Evolutionary conservation across 2,888 invertebrate genomes (phyloP).

Genomic region (Cyclophora punctaria): DNA sequence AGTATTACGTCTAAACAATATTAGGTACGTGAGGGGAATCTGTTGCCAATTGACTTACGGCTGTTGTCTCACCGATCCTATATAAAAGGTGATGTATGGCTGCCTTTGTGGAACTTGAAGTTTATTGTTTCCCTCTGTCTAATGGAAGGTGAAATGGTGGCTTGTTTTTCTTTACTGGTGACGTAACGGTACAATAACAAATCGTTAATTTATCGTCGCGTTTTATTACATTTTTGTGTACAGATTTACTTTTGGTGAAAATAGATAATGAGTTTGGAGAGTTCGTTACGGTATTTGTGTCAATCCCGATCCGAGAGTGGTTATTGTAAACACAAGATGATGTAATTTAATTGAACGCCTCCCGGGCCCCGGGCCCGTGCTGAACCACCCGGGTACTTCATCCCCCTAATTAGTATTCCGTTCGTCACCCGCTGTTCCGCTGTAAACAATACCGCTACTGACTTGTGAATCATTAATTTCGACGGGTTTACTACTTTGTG

Average conservation of each 20-base stretch:
- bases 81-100: conserved; percentile 20
- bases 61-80: conserved; percentile 17
- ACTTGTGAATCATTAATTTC: conserved; percentile 20
- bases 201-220: too few relatives aligned
- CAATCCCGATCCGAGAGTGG: conserved; percentile 14
- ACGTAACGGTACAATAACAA: too few relatives aligned
- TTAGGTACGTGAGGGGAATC: conserved; percentile 55
- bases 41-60: conserved; percentile 42
- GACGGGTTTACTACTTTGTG: conserved; percentile 17
- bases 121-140: conserved; percentile 24
- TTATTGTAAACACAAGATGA: conserved; percentile 30
- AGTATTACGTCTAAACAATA: conserved; percentile 61
- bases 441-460: conserved; percentile 33
- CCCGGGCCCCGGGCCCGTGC: conserved; percentile 8
- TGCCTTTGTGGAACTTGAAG: conserved; percentile 15
- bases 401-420: conserved; percentile 32
- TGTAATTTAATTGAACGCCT: conserved; percentile 34
- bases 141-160: conserved; percentile 19
- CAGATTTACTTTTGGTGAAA: too few relatives aligned
- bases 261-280: not conserved
- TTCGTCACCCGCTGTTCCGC: conserved; percentile 19
- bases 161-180: conserved; percentile 5
- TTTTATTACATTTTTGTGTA: not conserved
- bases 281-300: conserved; percentile 21
- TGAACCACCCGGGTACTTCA: conserved; percentile 21